Evolutionary conservation across 1,140 invertebrate species (phyloP).

Genomic region (Lysiphlebus fabarum): DNA sequence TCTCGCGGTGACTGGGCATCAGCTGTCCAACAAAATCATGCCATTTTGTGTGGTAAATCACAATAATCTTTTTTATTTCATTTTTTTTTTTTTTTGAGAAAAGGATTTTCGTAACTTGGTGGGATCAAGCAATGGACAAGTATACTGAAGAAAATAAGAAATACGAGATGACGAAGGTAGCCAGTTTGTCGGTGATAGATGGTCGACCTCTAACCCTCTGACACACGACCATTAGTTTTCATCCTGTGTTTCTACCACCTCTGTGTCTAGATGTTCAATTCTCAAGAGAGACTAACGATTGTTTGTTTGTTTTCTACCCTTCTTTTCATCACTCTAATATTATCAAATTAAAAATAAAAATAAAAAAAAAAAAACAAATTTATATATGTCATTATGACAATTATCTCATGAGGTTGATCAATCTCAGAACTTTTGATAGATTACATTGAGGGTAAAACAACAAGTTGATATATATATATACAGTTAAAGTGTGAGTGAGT

Average conservation of each 20-base stretch:
- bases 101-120: conserved; percentile 28
- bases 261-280: conserved; percentile 21
- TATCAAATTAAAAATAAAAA: conserved; percentile 4
- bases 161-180: conserved; percentile 35
- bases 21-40: conserved; percentile 6
- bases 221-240: conserved; percentile 34
- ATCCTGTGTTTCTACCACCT: conserved; percentile 34
- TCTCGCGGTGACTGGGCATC: not conserved
- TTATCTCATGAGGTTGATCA: no score
- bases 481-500: no score
- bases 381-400: not conserved
- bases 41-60: conserved; percentile 8
- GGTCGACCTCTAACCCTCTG: conserved; percentile 33
- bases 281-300: conserved; percentile 23
- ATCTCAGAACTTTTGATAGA: no score
- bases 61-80: conserved; percentile 17
- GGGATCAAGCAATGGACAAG: conserved; percentile 14
- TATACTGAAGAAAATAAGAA: conserved; percentile 20
- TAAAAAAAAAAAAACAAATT: not conserved
- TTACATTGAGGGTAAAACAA: no score
- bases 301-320: conserved; percentile 26
- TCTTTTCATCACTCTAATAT: not conserved
- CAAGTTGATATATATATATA: no score
- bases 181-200: conserved; percentile 32
- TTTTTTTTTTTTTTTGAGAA: not conserved